Conservation (phyloP, 2,113 vertebrate genomes). For the Gymnobelideus leadbeateri region DNA sequence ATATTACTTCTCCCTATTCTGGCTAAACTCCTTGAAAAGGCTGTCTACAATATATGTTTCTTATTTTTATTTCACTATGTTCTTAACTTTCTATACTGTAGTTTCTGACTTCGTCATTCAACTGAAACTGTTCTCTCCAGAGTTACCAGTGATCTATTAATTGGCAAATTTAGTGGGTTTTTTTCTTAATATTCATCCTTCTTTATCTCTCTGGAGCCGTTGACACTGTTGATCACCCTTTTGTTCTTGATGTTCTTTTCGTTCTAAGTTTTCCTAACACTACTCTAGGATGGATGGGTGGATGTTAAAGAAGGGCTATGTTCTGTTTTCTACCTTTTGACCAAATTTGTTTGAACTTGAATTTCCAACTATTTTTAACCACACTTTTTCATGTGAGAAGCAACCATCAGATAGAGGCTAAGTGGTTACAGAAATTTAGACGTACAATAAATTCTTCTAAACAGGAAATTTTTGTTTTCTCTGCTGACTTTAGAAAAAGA, state of each 20-base stretch:
- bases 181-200: background rate
- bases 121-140: background rate
- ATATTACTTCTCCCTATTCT: background rate
- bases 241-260: background rate
- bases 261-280: background rate
- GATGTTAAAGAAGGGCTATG: background rate
- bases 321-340: conserved; percentile 6
- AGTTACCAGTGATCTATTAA: background rate
- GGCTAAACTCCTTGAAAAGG: background rate
- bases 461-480: conserved; percentile 49
- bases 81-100: background rate
- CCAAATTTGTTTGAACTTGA: conserved; percentile 56
- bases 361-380: conserved; percentile 41
- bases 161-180: background rate
- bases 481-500: background rate
- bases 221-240: background rate
- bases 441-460: conserved; percentile 44
- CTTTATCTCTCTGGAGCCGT: background rate
- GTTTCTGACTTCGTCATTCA: background rate
- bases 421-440: conserved; percentile 31
- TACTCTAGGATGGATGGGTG: background rate
- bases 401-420: conserved; percentile 5
- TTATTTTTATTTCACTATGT: background rate
- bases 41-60: background rate
- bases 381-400: conserved; percentile 2